Base-by-base conservation (phyloP, 2,113 vertebrate species). In the Polyodon spathula region DNA sequence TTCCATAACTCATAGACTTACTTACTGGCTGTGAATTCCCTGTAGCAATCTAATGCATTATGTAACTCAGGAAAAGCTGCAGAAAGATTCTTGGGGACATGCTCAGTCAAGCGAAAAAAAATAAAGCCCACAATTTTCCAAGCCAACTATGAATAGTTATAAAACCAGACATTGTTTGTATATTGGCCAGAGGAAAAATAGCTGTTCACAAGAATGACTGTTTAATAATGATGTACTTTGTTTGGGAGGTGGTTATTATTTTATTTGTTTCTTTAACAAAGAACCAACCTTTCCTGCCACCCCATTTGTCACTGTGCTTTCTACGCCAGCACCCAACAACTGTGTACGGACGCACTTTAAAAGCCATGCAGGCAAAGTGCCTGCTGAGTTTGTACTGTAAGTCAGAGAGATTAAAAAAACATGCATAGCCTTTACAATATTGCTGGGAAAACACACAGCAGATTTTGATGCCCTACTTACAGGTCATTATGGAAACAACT, bases 11-110 rank as follows among this genome's bases (percentile, higher is more conserved):
- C 53, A 54, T 4, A 54, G 53, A 16, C 11, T 16, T 16, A 54
- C 27, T 54, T 54, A 54, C 53, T 15, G 12, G 53, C 16, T 54
- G 53, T 37, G 37, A 54, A 27, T 27, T 54, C n/a, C 53, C 16
- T 54, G 8, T 9, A 27, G 53, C 16, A 27, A 27, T 54, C 53
- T 54, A 4, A 44, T 54, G 50, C 14, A 54, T 54, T 54, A 54
- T 16, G 27, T 54, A 54, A 54, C n/a, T 37, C 50, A 52, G 10
- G 14, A 10, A 52, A 52, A 16, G 50, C 50, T 14, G 14, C 50
- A 52, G 15, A 10, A 16, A 6, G 11, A 54, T 52, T 54, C 12
- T 4, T 17, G 53, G 27, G 53, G 16, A 54, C 9, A 37, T 6
- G 37, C 9, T 16, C 5, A 54, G 53, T 54, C 53, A 54, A 54